Evolutionary conservation across 2,797 vertebrate genomes (phyloP).

Genomic region (Molossus alvarezi): DNA sequence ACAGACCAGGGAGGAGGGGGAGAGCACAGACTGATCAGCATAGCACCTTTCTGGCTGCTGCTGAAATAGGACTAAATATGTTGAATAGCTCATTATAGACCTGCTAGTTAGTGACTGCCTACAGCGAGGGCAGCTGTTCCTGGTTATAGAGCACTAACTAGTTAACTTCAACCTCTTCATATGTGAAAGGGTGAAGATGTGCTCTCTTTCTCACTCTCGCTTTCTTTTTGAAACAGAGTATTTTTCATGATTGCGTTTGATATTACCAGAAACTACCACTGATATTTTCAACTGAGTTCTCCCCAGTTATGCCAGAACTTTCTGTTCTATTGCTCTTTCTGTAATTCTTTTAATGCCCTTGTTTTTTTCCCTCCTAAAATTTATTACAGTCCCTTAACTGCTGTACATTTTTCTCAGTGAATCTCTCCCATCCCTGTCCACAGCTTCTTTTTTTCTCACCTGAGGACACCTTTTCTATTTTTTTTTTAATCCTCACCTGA

Average conservation of each 20-base stretch:
- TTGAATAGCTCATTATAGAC: background rate
- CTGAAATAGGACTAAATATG: background rate
- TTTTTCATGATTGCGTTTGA: constrained; percentile 7
- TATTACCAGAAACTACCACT: background rate
- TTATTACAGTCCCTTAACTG: background rate
- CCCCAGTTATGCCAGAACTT: background rate
- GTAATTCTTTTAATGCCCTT: background rate
- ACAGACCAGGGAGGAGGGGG: background rate
- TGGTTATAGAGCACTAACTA: background rate
- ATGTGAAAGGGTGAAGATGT: constrained; percentile 33
- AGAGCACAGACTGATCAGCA: background rate
- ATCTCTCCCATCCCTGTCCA: background rate
- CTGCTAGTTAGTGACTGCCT: background rate
- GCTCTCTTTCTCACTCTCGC: background rate
- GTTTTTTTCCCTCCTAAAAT: background rate
- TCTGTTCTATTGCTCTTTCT: background rate
- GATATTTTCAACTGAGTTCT: background rate
- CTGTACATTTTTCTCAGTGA: background rate
- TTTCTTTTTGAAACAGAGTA: background rate
- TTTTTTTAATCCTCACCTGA: background rate
- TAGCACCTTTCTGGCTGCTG: background rate
- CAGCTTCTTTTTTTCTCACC: background rate
- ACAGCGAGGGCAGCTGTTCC: background rate
- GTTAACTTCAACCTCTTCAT: background rate
- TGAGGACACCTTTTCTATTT: no score